Conservation (phyloP, 2,113 vertebrate species). For the Potamarius usumacintae region DNA sequence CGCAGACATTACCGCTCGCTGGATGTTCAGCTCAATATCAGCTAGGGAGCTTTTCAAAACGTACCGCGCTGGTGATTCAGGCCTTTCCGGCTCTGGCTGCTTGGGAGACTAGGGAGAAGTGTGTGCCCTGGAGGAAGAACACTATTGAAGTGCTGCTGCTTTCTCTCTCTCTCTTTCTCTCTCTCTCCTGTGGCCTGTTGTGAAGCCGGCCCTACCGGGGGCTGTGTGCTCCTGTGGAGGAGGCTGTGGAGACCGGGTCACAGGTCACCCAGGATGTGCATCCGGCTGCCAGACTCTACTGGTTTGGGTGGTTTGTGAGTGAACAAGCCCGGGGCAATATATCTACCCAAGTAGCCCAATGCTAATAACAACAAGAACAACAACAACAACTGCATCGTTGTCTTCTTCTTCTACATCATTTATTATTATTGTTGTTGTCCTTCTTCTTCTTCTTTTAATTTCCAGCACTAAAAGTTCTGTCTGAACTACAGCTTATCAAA, state of each 20-base stretch:
- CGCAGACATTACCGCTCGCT: slow-evolving; percentile 47
- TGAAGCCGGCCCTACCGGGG: slow-evolving; percentile 64
- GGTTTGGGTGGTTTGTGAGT: slow-evolving; percentile 53
- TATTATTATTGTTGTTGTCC: neutral
- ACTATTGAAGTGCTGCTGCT: slow-evolving; percentile 55
- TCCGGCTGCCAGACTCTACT: slow-evolving; percentile 52
- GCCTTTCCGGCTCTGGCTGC: slow-evolving; percentile 45
- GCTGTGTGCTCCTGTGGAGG: slow-evolving; percentile 76
- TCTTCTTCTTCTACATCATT: neutral
- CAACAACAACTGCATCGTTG: neutral
- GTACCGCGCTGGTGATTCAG: slow-evolving; percentile 53
- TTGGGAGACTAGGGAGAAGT: slow-evolving; percentile 50
- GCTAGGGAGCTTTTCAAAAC: slow-evolving; percentile 54
- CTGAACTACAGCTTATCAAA: neutral
- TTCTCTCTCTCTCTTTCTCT: slow-evolving; percentile 31
- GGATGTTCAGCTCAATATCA: slow-evolving; percentile 48
- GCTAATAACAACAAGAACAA: slow-evolving; percentile 27
- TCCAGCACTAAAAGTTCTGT: neutral
- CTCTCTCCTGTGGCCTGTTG: slow-evolving; percentile 56
- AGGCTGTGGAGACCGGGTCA: slow-evolving; percentile 68
- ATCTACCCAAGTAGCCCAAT: slow-evolving; percentile 27
- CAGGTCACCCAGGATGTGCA: slow-evolving; percentile 66
- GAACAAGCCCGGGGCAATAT: slow-evolving; percentile 48
- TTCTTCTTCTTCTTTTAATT: neutral
- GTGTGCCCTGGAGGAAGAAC: slow-evolving; percentile 53